phyloP scores from a whole-genome alignment of 2,888 invertebrate genomes.

The Cecidostiba fungosa region DNA sequence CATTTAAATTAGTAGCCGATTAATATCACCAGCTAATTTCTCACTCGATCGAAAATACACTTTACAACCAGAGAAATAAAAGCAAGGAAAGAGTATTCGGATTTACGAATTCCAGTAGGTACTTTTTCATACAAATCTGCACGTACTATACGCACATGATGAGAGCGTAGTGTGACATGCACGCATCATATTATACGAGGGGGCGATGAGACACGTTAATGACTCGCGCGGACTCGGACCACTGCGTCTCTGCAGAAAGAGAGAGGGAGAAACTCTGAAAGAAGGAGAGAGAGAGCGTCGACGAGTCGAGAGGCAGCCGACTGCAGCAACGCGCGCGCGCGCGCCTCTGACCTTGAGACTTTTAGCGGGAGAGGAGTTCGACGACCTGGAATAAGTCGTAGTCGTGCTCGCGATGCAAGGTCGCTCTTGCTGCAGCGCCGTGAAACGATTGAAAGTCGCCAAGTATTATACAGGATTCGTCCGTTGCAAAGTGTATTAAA shows the following conservation, averaged over 20 bases:
- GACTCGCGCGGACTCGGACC: constrained; percentile 28
- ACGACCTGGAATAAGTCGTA: constrained; percentile 59
- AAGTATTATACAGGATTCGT: background rate
- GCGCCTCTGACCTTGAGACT: constrained; percentile 63
- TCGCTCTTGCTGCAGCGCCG: constrained; percentile 45
- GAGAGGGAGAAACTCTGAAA: background rate
- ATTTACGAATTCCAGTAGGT: background rate
- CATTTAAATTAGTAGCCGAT: too few relatives aligned
- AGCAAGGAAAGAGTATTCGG: too few relatives aligned
- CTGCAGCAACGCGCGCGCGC: constrained; percentile 16
- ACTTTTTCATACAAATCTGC: constrained; percentile 36
- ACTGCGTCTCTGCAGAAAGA: background rate
- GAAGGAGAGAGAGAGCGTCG: constrained; percentile 1
- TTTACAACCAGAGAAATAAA: too few relatives aligned
- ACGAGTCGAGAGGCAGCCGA: constrained; percentile 18
- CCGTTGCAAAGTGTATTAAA: too few relatives aligned
- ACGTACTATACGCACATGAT: background rate
- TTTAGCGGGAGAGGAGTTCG: constrained; percentile 64
- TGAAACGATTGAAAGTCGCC: background rate
- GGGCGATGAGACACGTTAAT: constrained; percentile 42
- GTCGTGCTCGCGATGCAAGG: constrained; percentile 51
- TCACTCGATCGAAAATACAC: too few relatives aligned
- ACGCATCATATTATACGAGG: background rate
- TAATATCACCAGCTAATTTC: too few relatives aligned
- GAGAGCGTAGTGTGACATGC: background rate